phyloP scores from a whole-genome alignment of 1,140 invertebrate genomes.

The Lordiphosa mommai region DNA sequence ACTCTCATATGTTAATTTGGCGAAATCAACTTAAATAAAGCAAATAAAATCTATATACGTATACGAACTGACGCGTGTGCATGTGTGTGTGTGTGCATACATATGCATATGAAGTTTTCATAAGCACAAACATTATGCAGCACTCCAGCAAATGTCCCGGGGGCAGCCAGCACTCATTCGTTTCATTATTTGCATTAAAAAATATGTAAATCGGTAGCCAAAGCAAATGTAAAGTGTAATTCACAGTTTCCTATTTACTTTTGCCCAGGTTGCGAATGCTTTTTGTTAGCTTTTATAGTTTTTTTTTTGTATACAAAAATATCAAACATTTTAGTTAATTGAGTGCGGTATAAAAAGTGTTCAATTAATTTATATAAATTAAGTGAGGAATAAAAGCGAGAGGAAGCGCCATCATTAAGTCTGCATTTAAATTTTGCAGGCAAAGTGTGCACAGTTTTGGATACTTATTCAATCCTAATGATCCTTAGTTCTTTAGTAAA shows the following conservation, averaged over 20 bases:
- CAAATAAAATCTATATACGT: conserved; percentile 37
- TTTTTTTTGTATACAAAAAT: no score
- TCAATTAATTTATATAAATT: no score
- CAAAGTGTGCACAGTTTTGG: no score
- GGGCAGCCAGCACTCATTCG: conserved; percentile 20
- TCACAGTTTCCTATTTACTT: conserved; percentile 18
- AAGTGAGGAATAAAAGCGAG: no score
- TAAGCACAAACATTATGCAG: conserved; percentile 21
- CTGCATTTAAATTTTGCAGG: no score
- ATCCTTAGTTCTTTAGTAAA: no score
- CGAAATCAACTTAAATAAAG: conserved; percentile 49
- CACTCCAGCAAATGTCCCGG: neutral
- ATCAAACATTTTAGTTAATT: no score
- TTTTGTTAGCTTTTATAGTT: no score
- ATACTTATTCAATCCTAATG: no score
- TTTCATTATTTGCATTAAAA: conserved; percentile 59
- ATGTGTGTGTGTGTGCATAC: conserved; percentile 8
- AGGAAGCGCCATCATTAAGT: no score
- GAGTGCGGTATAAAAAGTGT: no score
- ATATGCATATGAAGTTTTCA: conserved; percentile 25
- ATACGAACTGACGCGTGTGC: neutral
- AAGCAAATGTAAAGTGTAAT: conserved; percentile 35
- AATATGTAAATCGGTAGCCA: conserved; percentile 57
- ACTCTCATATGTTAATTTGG: conserved; percentile 14
- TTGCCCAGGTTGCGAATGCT: no score